phyloP scores from a whole-genome alignment of 2,797 vertebrate genomes.

The Gallinago nigripennis region DNA sequence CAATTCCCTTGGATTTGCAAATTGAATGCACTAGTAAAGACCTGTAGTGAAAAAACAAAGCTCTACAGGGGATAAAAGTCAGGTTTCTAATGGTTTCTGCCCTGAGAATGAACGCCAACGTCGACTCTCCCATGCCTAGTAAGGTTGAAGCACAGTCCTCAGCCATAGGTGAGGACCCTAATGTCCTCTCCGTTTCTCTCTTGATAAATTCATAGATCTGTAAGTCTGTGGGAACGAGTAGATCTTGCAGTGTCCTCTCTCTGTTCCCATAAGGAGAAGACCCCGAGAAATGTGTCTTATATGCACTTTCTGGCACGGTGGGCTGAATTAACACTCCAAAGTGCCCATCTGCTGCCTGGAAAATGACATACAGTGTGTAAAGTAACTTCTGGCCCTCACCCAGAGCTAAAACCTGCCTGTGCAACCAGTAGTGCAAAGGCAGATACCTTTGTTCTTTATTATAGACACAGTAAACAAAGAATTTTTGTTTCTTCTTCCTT shows the following conservation, averaged over 20 bases:
- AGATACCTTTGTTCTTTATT: conserved; percentile 58
- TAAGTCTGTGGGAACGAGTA: background rate
- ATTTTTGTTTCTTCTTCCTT: conserved; percentile 48
- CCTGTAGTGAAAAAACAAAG: background rate
- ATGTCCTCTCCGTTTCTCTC: background rate
- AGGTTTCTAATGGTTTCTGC: background rate
- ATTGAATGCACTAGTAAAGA: conserved; percentile 2
- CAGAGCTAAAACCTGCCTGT: background rate
- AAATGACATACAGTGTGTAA: background rate
- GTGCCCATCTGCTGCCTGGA: background rate
- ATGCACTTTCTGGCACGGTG: background rate
- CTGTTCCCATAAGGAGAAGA: background rate
- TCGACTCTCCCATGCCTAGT: background rate
- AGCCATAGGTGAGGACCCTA: fast-evolving
- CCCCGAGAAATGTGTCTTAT: background rate
- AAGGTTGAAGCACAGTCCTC: background rate
- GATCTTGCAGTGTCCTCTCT: background rate
- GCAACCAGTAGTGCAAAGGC: conserved; percentile 18
- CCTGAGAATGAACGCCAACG: background rate
- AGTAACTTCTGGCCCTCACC: background rate
- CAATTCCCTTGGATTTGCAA: conserved; percentile 20
- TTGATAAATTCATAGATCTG: background rate
- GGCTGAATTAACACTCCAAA: background rate
- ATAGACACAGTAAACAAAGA: conserved; percentile 20
- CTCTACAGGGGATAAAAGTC: background rate